Evolutionary conservation across 2,888 invertebrate species (phyloP), one percentile per base, ranked within the genome.

Genomic region (Pterobdella sp.): DNA sequence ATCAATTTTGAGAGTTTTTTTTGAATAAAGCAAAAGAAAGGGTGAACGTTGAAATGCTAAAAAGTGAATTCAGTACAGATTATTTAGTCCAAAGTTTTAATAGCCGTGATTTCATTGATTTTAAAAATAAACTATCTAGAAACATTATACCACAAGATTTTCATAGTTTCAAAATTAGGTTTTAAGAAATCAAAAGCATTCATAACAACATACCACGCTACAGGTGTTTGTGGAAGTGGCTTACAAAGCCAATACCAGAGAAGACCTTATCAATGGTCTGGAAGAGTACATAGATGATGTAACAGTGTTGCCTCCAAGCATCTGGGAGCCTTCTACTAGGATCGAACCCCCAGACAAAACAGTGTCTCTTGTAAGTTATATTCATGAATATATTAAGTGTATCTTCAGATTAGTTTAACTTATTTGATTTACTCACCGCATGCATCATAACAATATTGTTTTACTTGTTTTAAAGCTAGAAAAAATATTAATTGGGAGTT

Each of bases 291-390:
- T 97, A 67, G 95, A 96, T 83, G 84, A 85, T 77, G 80, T 82
- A 26, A 83, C 82, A 14, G 95, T 97, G 72, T 87, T 97, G 78
- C 97, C 96, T 31, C 96, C 96, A 0, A 95, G 95, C 26, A 95
- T 96, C 86, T 95, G 95, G 94, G 95, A 94, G 85, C 94, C 95
- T 0, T 89, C 91, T 64, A 95, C 94, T 31, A 78, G 84, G 37
- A 83, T 84, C 73, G 83, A 84, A 74, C 84, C 85, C 4, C 83
- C 84, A 1, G 69, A 73, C 26, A 69, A 75, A 34, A 76, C 77
- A 0, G 75, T 75, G 14, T 73, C 77, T 2, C 73, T 74, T 75
- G 74, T 60, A 0, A 3, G 36, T 36, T 52, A 52, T n/a, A n/a
- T n/a, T n/a, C n/a, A n/a, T n/a, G n/a, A n/a, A n/a, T n/a, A n/a